Percentiles rank a stretch among this genome's conserved stretches.
Conservation (phyloP, 2,797 vertebrate species). For the Centroberyx gerrardi region DNA sequence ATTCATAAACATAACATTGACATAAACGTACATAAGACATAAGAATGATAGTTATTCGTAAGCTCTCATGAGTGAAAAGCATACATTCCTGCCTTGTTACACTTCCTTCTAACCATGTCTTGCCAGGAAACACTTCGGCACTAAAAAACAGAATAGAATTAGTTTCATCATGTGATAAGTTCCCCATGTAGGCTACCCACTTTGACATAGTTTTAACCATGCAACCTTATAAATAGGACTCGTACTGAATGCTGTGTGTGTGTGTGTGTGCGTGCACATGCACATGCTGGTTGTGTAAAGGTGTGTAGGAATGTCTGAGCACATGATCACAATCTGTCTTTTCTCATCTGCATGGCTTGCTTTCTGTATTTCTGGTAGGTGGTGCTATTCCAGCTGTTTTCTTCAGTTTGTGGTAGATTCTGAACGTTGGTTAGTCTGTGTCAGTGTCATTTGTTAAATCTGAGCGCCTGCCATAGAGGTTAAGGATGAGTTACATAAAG, state of each 20-base stretch:
- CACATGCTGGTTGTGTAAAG: too few species aligned
- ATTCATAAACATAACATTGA: neutral
- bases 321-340: too few species aligned
- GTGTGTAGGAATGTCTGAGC: neutral
- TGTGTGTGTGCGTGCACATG: neutral
- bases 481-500: too few species aligned
- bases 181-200: neutral
- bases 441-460: too few species aligned
- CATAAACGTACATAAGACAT: neutral
- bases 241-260: slow-evolving; percentile 3
- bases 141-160: slow-evolving; percentile 2
- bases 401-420: too few species aligned
- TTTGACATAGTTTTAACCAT: slow-evolving; percentile 10
- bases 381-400: too few species aligned
- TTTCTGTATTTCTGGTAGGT: too few species aligned
- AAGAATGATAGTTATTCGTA: neutral
- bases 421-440: too few species aligned
- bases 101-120: neutral
- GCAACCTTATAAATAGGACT: neutral
- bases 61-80: neutral
- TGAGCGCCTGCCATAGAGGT: too few species aligned
- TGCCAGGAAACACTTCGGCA: neutral
- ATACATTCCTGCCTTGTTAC: neutral
- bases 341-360: too few species aligned
- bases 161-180: slow-evolving; percentile 8